Evolutionary conservation across 2,888 invertebrate species (phyloP), one percentile per base, ranked within the genome.

Genomic region (Drosophila mettleri): DNA sequence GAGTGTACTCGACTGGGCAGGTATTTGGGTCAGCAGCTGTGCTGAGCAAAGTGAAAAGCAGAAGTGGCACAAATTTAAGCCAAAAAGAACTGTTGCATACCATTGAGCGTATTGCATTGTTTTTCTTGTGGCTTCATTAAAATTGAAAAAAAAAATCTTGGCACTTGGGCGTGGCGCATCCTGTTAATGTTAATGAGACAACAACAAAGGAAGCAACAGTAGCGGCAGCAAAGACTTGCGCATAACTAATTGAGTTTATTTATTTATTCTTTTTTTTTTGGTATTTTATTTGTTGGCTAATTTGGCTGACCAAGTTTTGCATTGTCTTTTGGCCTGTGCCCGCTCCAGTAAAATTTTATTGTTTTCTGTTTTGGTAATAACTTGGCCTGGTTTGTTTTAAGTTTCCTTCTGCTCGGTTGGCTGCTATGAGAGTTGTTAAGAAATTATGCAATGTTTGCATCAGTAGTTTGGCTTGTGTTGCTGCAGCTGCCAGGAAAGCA

Each of bases 21-120:
- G 74, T 79, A 88, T 86, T 76, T 83, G 80, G 83, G 83, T 88
- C 83, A 88, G 53, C 72, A 16, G 43, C 24, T 9, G 72, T 75
- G 54, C 7, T 22, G 45, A 9, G 41, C 66, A 65, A 71, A 74
- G 70, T 66, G 81, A 70, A 82, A 85, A 83, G 66, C 77, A 87
- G 80, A 79, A 83, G 80, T 77, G 86, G 54, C 80, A 68, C 69
- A 82, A 83, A 87, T 82, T 85, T 69, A 54, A 70, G 49, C 60
- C 48, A 34, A 38, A 16, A 72, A 46, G 36, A 71, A 71, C 52
- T 86, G 71, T 78, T 72, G 71, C 86, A 74, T 70, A 65, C 45
- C 53, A 73, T 49, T 58, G 63, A 64, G 61, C 36, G 61, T 33
- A n/a, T 7, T 14, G 22, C 22, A 12, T 38, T 27, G 27, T 29